These are phyloP conservation scores for Olivierus martensii DNA, from an alignment of 1,140 invertebrate species.

Conservation along the genomic window DNA sequence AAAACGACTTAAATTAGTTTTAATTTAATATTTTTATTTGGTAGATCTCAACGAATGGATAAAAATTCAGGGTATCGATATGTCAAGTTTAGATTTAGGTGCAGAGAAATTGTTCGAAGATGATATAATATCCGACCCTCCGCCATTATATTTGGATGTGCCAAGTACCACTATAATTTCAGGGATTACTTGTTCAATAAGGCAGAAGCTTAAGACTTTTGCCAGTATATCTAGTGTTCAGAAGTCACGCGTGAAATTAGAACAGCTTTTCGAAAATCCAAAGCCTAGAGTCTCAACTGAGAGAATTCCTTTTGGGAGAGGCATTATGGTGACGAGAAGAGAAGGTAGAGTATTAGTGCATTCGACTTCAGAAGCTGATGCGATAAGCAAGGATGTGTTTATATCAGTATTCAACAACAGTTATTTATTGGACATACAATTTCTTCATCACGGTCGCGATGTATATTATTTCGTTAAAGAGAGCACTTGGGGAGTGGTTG, in stretches of 20 bases:
- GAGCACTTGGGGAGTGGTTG: conserved; percentile 40
- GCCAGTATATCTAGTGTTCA: conserved; percentile 15
- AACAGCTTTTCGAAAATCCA: conserved; percentile 13
- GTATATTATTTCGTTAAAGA: conserved; percentile 93
- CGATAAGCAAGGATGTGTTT: conserved; percentile 78
- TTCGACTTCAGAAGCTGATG: conserved; percentile 31
- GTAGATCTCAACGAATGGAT: conserved; percentile 21
- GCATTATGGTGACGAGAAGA: conserved; percentile 67
- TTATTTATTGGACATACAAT: conserved; percentile 73
- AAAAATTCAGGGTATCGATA: conserved; percentile 17
- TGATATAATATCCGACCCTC: not conserved
- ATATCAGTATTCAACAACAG: conserved; percentile 88
- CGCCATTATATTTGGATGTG: conserved; percentile 8
- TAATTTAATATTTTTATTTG: conserved; percentile 1
- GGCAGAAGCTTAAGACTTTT: conserved; percentile 14
- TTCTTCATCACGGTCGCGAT: conserved; percentile 75
- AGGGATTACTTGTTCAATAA: conserved; percentile 13
- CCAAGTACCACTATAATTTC: conserved; percentile 15
- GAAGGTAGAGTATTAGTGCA: conserved; percentile 51
- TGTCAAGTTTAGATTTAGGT: conserved; percentile 15
- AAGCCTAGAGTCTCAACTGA: conserved; percentile 18
- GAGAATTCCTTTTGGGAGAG: conserved; percentile 38
- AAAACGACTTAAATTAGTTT: not conserved
- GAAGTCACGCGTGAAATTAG: conserved; percentile 16
- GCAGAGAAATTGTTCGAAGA: conserved; percentile 7